Base-by-base conservation (phyloP, 2,113 vertebrate species). In the Egretta garzetta region DNA sequence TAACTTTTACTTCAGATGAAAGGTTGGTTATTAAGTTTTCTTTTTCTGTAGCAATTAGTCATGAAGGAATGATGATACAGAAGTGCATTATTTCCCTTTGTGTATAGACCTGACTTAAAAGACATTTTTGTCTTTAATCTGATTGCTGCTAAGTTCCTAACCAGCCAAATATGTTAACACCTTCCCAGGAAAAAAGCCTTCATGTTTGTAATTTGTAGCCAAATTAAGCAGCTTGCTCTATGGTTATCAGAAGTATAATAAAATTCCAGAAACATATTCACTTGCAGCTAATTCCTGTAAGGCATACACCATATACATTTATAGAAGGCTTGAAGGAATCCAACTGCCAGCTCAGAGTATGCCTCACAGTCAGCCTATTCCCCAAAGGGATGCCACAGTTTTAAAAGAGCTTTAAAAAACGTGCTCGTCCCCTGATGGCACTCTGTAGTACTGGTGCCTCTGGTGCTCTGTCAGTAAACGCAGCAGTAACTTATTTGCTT, bases 401-500 rank as follows among this genome's bases (percentile, higher is more conserved):
- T 87, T 96, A 88, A 88, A 76, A 94, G 84, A 93, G 84, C 75
- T 97, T 95, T 91, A 93, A 93, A 93, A 96, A 88, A 66, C 5
- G 6, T 94, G 91, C 84, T 93, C 9, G 2, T 92, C 95, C 93
- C 95, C 91, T 85, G 77, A 96, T 58, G 71, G 81, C 70, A 80
- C 71, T 84, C 73, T 74, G 84, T 79, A 84, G 86, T 79, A 93
- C 86, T 92, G 88, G 86, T 93, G 95, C 92, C 95, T 96, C 91
- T 93, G 89, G 95, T 96, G 95, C 81, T 95, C 80, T 94, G 85
- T 96, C 87, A 93, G 96, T 96, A 96, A 97, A 93, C 73, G 89
- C 89, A 95, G 94, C 81, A 90, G 89, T 75, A 96, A 87, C 91
- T 96, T 97, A 96, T 94, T 96, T 96, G 95, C 94, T 96, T 97